Percentiles rank a stretch among this genome's conserved stretches.
Evolutionary conservation across 1,140 invertebrate species (phyloP).

Genomic region (Eupristina koningsbergeri): DNA sequence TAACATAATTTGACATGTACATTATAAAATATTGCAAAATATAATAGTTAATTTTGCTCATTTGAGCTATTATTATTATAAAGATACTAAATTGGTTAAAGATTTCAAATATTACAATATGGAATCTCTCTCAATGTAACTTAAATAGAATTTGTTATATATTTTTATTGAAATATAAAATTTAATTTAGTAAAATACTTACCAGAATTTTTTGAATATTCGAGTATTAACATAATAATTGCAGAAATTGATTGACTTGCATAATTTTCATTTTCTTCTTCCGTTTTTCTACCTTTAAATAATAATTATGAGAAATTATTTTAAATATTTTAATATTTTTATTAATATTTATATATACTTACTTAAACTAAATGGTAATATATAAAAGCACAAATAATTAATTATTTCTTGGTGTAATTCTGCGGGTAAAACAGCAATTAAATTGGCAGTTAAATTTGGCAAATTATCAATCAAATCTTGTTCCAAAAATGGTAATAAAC

Average conservation of each 20-base stretch:
- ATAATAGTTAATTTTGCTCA: too few relatives aligned
- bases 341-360: constrained; percentile 68
- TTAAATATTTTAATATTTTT: constrained; percentile 15
- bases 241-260: constrained; percentile 93
- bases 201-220: constrained; percentile 94
- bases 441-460: constrained; percentile 94
- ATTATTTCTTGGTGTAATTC: constrained; percentile 95
- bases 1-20: too few relatives aligned
- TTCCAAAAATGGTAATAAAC: constrained; percentile 95
- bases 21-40: too few relatives aligned
- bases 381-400: constrained; percentile 95
- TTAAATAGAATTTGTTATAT: too few relatives aligned
- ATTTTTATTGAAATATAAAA: too few relatives aligned
- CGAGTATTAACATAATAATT: constrained; percentile 97
- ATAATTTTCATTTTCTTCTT: constrained; percentile 85
- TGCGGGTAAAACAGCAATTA: constrained; percentile 91
- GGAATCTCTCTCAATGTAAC: too few relatives aligned
- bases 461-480: constrained; percentile 96
- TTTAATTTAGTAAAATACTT: too few relatives aligned
- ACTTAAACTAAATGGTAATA: constrained; percentile 97
- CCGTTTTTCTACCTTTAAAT: constrained; percentile 77
- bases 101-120: too few relatives aligned
- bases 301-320: not conserved
- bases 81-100: too few relatives aligned
- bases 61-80: too few relatives aligned